These are phyloP conservation scores for Chlorospingus semifuscus DNA, from an alignment of 2,797 vertebrate species.

Conservation along the genomic window DNA sequence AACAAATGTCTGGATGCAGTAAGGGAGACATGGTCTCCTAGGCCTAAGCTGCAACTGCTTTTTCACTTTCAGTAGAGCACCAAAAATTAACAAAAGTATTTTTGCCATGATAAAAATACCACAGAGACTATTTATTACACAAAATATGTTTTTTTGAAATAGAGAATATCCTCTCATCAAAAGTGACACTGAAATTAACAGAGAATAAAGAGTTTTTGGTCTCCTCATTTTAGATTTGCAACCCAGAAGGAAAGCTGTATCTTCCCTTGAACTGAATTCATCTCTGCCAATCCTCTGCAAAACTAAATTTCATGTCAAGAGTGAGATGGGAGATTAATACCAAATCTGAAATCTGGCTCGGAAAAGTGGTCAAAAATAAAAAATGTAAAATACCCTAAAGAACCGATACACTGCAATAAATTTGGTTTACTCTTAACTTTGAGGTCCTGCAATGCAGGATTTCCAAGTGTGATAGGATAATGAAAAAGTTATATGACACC, in stretches of 20 bases:
- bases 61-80: neutral
- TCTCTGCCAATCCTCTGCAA: neutral
- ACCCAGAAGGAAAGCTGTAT: neutral
- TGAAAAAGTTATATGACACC: neutral
- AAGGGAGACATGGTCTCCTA: neutral
- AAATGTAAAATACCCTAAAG: neutral
- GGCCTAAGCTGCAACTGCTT: neutral
- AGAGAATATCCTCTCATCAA: neutral
- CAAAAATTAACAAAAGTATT: neutral
- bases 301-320: neutral
- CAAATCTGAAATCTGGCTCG: neutral
- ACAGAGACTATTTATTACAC: neutral
- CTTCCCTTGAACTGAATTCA: neutral
- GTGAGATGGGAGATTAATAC: neutral
- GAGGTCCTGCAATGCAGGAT: neutral
- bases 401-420: neutral
- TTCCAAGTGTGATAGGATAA: neutral
- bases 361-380: neutral
- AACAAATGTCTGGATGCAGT: neutral
- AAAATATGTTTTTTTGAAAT: neutral
- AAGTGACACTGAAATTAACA: neutral
- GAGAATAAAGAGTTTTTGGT: neutral
- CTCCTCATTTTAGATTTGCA: neutral
- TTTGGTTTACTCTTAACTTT: neutral
- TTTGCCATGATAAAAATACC: neutral